phyloP scores from a whole-genome alignment of 35 echinoderm and acorn worm genomes.

The Hemicentrotus pulcherrimus region DNA sequence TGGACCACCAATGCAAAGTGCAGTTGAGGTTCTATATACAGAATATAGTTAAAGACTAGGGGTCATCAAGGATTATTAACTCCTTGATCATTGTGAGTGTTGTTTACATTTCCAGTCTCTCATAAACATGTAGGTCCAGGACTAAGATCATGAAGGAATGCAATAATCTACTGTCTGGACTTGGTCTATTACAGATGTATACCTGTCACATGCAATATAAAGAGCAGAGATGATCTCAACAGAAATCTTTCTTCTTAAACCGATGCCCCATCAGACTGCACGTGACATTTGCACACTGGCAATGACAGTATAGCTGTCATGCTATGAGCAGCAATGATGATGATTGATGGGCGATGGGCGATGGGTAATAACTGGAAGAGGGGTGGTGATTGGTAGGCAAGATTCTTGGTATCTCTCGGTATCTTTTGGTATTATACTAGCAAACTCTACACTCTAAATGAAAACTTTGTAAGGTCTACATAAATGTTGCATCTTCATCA shows the following conservation, averaged over 20 bases:
- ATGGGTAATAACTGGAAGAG: not conserved
- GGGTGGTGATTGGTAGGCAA: not conserved
- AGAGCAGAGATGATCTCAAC: not conserved
- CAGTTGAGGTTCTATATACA: no score
- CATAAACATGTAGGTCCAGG: not conserved
- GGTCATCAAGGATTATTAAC: no score
- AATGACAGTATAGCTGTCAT: not conserved
- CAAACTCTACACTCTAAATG: not conserved
- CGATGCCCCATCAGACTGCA: not conserved
- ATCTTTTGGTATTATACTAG: not conserved
- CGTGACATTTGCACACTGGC: conserved; percentile 16
- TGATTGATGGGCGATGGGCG: not conserved
- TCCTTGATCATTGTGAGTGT: no score
- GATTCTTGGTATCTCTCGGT: not conserved
- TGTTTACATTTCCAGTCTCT: no score
- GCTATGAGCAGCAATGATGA: not conserved
- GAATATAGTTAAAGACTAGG: no score
- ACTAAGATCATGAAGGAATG: not conserved
- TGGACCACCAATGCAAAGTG: no score
- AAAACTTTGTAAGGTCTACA: not conserved
- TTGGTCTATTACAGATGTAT: not conserved
- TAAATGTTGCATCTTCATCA: not conserved
- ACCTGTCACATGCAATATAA: not conserved
- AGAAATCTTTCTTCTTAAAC: not conserved
- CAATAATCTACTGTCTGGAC: not conserved